Evolutionary conservation across 2,113 vertebrate species (phyloP), one percentile per base, ranked within the genome.

Genomic region (Hippocampus abdominalis): DNA sequence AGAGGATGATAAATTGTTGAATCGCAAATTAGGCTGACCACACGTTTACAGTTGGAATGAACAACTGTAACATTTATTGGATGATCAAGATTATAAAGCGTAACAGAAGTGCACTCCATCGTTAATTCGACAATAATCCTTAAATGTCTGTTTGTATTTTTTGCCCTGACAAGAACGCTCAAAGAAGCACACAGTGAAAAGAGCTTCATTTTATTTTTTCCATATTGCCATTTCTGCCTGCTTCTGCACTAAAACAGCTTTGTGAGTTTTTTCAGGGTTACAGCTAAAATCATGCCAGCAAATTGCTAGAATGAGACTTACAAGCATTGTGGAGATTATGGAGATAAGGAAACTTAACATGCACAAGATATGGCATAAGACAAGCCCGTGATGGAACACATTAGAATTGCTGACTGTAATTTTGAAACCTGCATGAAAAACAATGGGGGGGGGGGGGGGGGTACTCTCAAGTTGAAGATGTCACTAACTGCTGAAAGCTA

Each of bases 241-340:
- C 2, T 2, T 29, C 57, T 59, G 39, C 39, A 39, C 64, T 56
- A 53, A 61, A 54, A 49, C 53, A 3, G 56, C 25, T n/a, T 54
- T 51, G 57, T 32, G 70, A 67, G 54, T 44, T 36, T 48, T 70
- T 25, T 36, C 32, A 23, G 67, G 72, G 79, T 39, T 56, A 60
- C 57, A 72, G 76, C 46, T 63, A 77, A 83, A 81, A 83, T 46
- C 69, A 68, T 79, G 80, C 70, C 80, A 76, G 66, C 42, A 61
- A 48, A 44, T 74, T 23, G 10, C 70, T 76, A 68, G 77, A 48
- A 64, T 72, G 74, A 65, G 79, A 78, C 76, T 48, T 48, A 72
- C 60, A 56, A 64, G 51, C 75, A 69, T 71, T 64, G 73, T 71
- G 76, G 49, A 66, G 79, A 69, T 71, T 64, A 75, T 71, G 76